These are phyloP conservation scores for Prunella strophiata DNA, from an alignment of 2,797 vertebrate genomes.

Conservation along the genomic window DNA sequence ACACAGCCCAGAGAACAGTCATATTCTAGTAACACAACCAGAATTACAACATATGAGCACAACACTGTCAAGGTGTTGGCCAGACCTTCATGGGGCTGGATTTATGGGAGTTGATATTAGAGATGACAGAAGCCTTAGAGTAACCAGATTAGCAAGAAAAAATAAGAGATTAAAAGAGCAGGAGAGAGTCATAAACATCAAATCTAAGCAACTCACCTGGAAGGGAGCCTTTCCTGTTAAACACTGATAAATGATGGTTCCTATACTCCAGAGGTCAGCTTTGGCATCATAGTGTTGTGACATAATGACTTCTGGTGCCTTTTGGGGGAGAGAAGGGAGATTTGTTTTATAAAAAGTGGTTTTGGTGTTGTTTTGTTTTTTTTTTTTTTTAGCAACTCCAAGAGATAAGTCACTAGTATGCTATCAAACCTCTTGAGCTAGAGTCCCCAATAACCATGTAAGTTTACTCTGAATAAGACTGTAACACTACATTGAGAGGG, in stretches of 20 bases:
- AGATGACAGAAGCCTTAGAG: background rate
- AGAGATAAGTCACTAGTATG: background rate
- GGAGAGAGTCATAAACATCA: background rate
- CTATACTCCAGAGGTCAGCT: constrained; percentile 98
- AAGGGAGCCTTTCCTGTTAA: constrained; percentile 96
- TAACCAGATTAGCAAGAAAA: background rate
- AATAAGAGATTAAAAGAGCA: background rate
- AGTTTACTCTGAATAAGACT: background rate
- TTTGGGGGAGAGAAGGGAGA: background rate
- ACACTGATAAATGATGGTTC: constrained; percentile 96
- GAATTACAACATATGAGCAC: background rate
- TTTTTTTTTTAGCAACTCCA: background rate
- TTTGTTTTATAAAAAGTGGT: background rate
- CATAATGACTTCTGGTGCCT: constrained; percentile 99
- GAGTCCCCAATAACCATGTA: background rate
- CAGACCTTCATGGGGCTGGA: background rate
- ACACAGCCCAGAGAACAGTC: background rate
- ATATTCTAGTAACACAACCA: background rate
- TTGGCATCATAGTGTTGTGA: constrained; percentile 97
- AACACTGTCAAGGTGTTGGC: background rate
- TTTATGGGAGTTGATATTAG: background rate
- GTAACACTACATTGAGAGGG: background rate
- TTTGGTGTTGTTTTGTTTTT: too few relatives aligned
- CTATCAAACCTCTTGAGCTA: background rate
- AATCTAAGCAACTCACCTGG: constrained; percentile 79